Conservation (phyloP, 2,797 vertebrate species). For the Chloroceryle inda region DNA sequence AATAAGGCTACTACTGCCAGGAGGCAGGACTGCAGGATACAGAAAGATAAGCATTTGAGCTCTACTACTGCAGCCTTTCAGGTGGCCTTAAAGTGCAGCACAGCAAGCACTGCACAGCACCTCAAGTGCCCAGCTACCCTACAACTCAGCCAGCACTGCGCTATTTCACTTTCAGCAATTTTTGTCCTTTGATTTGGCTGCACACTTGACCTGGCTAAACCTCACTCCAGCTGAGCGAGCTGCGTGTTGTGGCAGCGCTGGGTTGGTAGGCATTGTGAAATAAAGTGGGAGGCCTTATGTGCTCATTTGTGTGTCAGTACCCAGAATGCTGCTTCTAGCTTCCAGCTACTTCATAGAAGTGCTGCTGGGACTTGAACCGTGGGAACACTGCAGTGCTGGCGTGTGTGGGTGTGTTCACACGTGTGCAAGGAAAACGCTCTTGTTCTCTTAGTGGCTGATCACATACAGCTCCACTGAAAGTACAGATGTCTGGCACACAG, state of each 20-base stretch:
- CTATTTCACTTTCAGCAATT: neutral
- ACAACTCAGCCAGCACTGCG: neutral
- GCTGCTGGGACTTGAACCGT: slow-evolving; percentile 65
- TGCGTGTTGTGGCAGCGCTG: slow-evolving; percentile 49
- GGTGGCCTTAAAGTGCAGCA: neutral
- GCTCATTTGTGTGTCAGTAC: slow-evolving; percentile 67
- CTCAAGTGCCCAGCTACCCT: neutral
- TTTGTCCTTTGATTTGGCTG: slow-evolving; percentile 49
- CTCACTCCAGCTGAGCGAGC: slow-evolving; percentile 50
- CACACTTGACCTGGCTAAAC: slow-evolving; percentile 72
- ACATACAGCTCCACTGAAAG: neutral
- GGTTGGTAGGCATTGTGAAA: slow-evolving; percentile 63
- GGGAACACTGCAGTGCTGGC: slow-evolving; percentile 43
- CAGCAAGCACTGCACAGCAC: neutral
- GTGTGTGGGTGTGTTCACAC: slow-evolving; percentile 55
- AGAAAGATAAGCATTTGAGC: neutral
- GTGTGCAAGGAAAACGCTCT: slow-evolving; percentile 19
- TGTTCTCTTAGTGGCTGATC: neutral
- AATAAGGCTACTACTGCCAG: neutral
- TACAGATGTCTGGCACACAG: neutral
- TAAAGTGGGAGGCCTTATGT: slow-evolving; percentile 55
- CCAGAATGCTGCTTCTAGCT: slow-evolving; percentile 59
- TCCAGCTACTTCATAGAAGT: slow-evolving; percentile 56
- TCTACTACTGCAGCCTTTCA: neutral
- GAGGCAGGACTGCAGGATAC: neutral